Evolutionary conservation across 1,140 invertebrate genomes (phyloP).

Genomic region (Drosophila seguyi): DNA sequence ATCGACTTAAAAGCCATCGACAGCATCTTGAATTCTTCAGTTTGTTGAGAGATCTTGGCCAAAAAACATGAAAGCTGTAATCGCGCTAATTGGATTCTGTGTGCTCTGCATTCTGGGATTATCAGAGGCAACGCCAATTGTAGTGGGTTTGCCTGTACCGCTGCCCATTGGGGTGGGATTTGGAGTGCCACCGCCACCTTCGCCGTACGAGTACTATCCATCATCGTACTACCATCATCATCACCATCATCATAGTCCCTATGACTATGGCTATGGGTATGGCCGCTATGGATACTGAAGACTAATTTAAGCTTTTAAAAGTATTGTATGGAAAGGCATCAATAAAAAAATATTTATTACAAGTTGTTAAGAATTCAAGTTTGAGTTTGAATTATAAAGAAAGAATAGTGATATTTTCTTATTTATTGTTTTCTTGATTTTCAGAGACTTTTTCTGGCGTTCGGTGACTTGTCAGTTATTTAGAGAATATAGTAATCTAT

Average conservation of each 20-base stretch:
- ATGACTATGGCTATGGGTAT: conserved; percentile 34
- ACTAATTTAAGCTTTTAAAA: background rate
- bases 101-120: conserved; percentile 15
- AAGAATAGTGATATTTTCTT: no score
- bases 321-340: no score
- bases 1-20: conserved; percentile 15
- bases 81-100: conserved; percentile 21
- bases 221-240: conserved; percentile 23
- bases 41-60: conserved; percentile 19
- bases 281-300: conserved; percentile 14
- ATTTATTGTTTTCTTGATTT: background rate
- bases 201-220: conserved; percentile 19
- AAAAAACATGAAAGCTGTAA: conserved; percentile 31
- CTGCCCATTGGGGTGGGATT: conserved; percentile 29
- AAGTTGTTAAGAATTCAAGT: background rate
- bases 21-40: conserved; percentile 3
- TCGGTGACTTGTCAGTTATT: no score
- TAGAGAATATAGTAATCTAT: no score
- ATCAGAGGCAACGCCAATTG: conserved; percentile 2
- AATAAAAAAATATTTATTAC: conserved; percentile 23
- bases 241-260: conserved; percentile 23
- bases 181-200: conserved; percentile 14
- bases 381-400: background rate
- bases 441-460: background rate
- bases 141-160: conserved; percentile 23